phyloP scores from a whole-genome alignment of 53 echinoderm and acorn worm genomes.

The Paracentrotus lividus region DNA sequence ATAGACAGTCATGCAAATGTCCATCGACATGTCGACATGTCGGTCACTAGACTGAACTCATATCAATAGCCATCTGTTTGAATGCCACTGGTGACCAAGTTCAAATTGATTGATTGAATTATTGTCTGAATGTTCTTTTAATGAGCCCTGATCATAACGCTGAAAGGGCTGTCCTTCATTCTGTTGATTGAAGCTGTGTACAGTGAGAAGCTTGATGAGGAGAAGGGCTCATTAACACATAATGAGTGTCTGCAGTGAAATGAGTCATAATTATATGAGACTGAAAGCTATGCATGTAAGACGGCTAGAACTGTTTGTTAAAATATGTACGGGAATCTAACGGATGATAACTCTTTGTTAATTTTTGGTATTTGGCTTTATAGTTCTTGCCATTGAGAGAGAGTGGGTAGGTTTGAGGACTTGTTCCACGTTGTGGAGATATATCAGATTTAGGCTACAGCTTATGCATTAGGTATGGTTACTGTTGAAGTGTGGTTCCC shows the following conservation, averaged over 20 bases:
- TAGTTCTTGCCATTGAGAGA: too few species aligned
- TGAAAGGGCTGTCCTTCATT: not conserved
- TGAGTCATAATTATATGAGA: constrained; percentile 11
- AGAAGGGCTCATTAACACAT: not conserved
- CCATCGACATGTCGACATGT: not conserved
- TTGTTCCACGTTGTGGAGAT: too few species aligned
- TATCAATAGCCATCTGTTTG: constrained; percentile 1
- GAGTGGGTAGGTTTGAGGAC: too few species aligned
- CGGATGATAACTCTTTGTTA: too few species aligned
- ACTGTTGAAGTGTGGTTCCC: too few species aligned
- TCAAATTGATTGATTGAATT: not conserved
- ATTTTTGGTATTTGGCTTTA: too few species aligned
- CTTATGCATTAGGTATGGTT: too few species aligned
- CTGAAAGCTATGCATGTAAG: too few species aligned
- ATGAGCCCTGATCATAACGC: not conserved
- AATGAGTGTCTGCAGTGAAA: constrained; percentile 9
- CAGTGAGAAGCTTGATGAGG: not conserved
- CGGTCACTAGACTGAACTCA: not conserved
- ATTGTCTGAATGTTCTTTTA: not conserved
- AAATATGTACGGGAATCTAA: too few species aligned
- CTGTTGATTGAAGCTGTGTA: not conserved
- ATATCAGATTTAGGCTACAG: too few species aligned
- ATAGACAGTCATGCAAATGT: too few species aligned
- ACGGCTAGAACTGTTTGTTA: too few species aligned
- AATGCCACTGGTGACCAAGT: not conserved